Conservation (phyloP, 2,888 invertebrate species). For the Apodemia hepburni region DNA sequence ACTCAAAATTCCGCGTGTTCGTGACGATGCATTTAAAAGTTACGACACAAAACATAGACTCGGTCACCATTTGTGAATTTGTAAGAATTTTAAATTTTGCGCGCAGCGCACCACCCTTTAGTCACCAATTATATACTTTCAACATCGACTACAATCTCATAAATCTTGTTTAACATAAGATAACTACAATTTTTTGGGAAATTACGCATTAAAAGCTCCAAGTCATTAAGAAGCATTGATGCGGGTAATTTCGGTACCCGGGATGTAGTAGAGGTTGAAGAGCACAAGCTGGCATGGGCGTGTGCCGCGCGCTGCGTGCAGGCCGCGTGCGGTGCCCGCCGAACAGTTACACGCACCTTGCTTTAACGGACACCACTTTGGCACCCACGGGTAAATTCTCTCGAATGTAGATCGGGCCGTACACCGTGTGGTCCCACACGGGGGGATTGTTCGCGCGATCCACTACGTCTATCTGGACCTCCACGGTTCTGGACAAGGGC, state of each 20-base stretch:
- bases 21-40: conserved; percentile 59
- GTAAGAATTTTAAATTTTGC: conserved; percentile 54
- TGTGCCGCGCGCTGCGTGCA: conserved; percentile 57
- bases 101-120: conserved; percentile 63
- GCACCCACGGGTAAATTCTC: conserved; percentile 98
- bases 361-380: conserved; percentile 98
- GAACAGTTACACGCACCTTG: conserved; percentile 92
- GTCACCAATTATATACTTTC: conserved; percentile 29
- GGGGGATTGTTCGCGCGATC: conserved; percentile 98
- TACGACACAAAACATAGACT: conserved; percentile 52
- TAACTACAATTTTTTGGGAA: background rate
- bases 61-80: conserved; percentile 70
- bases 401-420: conserved; percentile 98
- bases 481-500: conserved; percentile 96
- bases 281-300: conserved; percentile 26
- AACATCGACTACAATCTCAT: conserved; percentile 26
- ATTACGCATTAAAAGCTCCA: background rate
- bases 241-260: background rate
- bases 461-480: conserved; percentile 99
- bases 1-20: conserved; percentile 51
- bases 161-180: background rate
- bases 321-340: conserved; percentile 83
- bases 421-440: conserved; percentile 97
- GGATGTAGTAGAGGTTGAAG: conserved; percentile 23
- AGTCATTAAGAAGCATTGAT: background rate